phyloP scores from a whole-genome alignment of 2,113 vertebrate genomes.

The Eira barbara region DNA sequence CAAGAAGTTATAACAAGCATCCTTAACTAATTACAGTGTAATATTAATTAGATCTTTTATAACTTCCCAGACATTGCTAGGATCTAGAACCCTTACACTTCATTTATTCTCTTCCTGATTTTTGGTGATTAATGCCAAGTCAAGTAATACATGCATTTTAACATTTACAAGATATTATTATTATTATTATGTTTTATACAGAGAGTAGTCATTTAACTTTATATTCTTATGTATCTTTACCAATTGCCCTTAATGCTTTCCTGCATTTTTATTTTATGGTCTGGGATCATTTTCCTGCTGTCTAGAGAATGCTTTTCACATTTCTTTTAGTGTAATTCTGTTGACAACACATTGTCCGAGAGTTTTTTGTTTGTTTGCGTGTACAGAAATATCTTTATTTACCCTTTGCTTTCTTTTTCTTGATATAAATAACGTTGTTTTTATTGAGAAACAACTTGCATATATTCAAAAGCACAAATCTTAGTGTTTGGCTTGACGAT shows the following conservation, averaged over 20 bases:
- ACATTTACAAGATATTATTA: neutral
- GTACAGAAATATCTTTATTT: neutral
- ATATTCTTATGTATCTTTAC: neutral
- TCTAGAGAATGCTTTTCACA: neutral
- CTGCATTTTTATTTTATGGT: neutral
- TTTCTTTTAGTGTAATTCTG: neutral
- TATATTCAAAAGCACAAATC: neutral
- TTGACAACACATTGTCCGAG: neutral
- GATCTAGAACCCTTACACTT: neutral
- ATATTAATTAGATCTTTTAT: neutral
- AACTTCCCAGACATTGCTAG: neutral
- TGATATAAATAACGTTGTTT: neutral
- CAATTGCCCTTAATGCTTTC: neutral
- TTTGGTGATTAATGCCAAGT: neutral
- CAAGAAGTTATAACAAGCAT: neutral
- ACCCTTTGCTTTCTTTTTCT: neutral
- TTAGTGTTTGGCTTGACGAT: neutral
- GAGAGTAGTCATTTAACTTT: neutral
- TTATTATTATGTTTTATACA: neutral
- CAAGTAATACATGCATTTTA: neutral
- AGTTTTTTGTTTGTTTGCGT: neutral
- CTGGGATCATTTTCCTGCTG: neutral
- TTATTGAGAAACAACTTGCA: neutral
- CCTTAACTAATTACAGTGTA: neutral
- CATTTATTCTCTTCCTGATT: neutral